Evolutionary conservation across 2,888 invertebrate species (phyloP), one percentile per base, ranked within the genome.

Genomic region (Azorinus chamasolen): DNA sequence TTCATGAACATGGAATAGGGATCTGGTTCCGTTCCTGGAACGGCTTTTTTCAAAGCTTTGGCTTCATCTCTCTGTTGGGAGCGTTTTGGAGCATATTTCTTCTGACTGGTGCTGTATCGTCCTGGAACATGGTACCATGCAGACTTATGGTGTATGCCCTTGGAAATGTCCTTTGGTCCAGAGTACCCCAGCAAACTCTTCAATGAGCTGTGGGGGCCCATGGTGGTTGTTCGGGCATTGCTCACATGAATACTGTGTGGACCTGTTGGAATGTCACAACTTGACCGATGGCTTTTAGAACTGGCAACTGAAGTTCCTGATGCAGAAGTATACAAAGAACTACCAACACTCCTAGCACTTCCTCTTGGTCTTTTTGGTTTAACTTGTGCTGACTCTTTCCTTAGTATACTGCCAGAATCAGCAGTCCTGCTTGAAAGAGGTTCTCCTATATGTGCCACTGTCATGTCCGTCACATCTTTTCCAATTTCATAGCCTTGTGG

Each of bases 61-160:
- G 79, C 83, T 46, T 80, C 79, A 39, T 61, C 55, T 25, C 85
- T 77, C 64, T 69, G 80, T 69, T 90, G 90, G 10, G 85, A 83
- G 12, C 90, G 69, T 63, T 89, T 89, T 12, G 88, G 81, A 16
- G 89, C 84, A 27, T 74, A 59, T 20, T 83, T 79, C 45, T 84
- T 75, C 1, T 86, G 73, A 2, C 55, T 43, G 0, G 91, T 92
- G 27, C 80, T 61, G 72, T 91, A 92, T 16, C 91, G 83, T 0
- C 91, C 91, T 0, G 91, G 91, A 2, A 91, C 90, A 80, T 92
- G 92, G 65, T 91, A 92, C 90, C 91, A 92, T 10, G 91, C 91
- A 18, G 91, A 87, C 25, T 81, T 82, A 74, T 92, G 91, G 57
- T 88, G 88, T 18, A 87, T 65, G 8, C 46, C 65, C 18, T 65